Conservation (phyloP, 2,113 vertebrate genomes). For the Athene cunicularia region DNA sequence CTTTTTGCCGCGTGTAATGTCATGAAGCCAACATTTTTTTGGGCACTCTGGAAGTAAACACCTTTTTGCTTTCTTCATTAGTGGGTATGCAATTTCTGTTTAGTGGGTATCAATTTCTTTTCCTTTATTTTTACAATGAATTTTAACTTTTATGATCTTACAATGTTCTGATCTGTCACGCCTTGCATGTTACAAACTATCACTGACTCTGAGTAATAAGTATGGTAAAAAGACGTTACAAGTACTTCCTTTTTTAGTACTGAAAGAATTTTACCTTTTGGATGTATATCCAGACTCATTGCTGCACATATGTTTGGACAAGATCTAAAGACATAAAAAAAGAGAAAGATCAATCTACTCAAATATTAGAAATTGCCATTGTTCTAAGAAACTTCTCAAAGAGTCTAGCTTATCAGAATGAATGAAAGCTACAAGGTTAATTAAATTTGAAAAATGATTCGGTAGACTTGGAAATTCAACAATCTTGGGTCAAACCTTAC, state of each 20-base stretch:
- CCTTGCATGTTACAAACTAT: not conserved
- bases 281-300: not conserved
- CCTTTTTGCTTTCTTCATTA: not conserved
- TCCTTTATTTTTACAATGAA: not conserved
- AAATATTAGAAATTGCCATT: not conserved
- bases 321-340: slow-evolving; percentile 59
- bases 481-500: not conserved
- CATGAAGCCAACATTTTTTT: not conserved
- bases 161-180: not conserved
- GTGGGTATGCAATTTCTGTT: not conserved
- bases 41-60: not conserved
- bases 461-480: not conserved
- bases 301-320: not conserved
- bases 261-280: slow-evolving; percentile 9
- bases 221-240: not conserved
- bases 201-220: not conserved
- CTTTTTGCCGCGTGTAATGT: not conserved
- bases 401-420: not conserved
- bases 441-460: not conserved
- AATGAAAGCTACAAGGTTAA: not conserved
- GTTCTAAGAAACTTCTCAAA: not conserved
- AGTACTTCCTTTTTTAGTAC: not conserved
- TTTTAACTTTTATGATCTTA: not conserved
- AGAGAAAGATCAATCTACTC: not conserved
- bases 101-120: not conserved